These are phyloP conservation scores for Liposcelis brunnea DNA, from an alignment of 2,888 invertebrate species.

Conservation along the genomic window DNA sequence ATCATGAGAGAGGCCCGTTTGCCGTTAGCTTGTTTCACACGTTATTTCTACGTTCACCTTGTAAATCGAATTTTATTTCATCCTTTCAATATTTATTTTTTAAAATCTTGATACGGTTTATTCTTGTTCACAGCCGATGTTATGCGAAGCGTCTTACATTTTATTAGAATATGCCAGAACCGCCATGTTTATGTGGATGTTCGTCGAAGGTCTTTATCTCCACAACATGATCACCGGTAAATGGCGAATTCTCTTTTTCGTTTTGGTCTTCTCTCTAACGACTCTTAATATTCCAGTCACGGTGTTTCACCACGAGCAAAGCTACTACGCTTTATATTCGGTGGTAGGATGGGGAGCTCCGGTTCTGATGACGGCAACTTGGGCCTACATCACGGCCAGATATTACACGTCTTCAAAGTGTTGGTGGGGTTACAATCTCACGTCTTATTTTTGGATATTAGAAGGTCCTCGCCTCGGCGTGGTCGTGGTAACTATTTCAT, in stretches of 20 bases:
- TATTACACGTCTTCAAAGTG: constrained; percentile 27
- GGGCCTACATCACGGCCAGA: constrained; percentile 44
- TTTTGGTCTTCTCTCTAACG: too few species aligned
- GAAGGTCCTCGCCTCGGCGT: constrained; percentile 72
- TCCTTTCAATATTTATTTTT: constrained; percentile 6
- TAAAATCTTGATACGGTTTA: too few species aligned
- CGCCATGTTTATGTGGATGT: constrained; percentile 94
- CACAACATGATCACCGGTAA: constrained; percentile 63
- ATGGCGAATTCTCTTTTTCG: constrained; percentile 6
- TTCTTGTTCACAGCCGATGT: constrained; percentile 41
- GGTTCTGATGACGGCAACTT: constrained; percentile 43
- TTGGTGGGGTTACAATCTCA: constrained; percentile 75
- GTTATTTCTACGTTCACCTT: neutral
- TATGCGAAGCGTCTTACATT: constrained; percentile 64
- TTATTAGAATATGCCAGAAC: constrained; percentile 77
- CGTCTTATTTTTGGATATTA: constrained; percentile 70
- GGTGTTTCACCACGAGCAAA: constrained; percentile 48
- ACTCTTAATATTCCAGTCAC: constrained; percentile 32
- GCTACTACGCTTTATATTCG: constrained; percentile 41
- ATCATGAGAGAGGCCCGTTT: too few species aligned
- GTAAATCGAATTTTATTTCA: constrained; percentile 18
- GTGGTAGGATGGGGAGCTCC: constrained; percentile 61
- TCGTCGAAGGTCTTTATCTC: constrained; percentile 80
- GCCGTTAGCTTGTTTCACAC: too few species aligned
- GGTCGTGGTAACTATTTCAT: constrained; percentile 45